Percentiles rank a stretch among this genome's conserved stretches.
These are phyloP conservation scores for Troides oblongomaculatus DNA, from an alignment of 2,888 invertebrate species.

Conservation along the genomic window DNA sequence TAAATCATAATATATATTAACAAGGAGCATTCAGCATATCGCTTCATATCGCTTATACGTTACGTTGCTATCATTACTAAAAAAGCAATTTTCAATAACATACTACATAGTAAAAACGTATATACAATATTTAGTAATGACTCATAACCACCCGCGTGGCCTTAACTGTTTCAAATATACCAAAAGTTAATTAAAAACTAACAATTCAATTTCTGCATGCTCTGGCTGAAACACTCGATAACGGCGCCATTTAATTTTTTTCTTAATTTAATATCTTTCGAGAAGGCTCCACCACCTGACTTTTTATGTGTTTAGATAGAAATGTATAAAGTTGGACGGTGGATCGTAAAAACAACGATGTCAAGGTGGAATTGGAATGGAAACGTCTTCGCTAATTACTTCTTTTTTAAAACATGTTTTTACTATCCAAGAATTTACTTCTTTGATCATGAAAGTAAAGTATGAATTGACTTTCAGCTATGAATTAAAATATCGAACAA, in stretches of 20 bases:
- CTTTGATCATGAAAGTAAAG: neutral
- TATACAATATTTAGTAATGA: slow-evolving; percentile 25
- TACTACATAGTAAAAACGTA: slow-evolving; percentile 34
- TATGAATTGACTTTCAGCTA: neutral
- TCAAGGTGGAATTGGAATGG: slow-evolving; percentile 73
- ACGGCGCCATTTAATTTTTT: slow-evolving; percentile 29
- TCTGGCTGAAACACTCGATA: too few relatives aligned
- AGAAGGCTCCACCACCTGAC: slow-evolving; percentile 46
- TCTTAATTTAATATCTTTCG: slow-evolving; percentile 43
- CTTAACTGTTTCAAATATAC: slow-evolving; percentile 16
- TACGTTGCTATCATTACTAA: slow-evolving; percentile 56
- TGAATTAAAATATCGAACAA: neutral
- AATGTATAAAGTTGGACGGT: slow-evolving; percentile 61
- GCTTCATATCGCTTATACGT: slow-evolving; percentile 47
- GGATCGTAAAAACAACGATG: slow-evolving; percentile 70
- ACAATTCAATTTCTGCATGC: too few relatives aligned
- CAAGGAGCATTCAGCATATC: slow-evolving; percentile 38
- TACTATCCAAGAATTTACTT: slow-evolving; percentile 27
- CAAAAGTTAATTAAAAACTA: too few relatives aligned
- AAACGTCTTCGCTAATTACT: slow-evolving; percentile 70
- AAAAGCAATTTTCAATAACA: slow-evolving; percentile 56
- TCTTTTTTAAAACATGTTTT: slow-evolving; percentile 48
- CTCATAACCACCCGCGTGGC: slow-evolving; percentile 30
- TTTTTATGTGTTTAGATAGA: slow-evolving; percentile 55
- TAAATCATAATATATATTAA: slow-evolving; percentile 51